phyloP scores from a whole-genome alignment of 2,888 invertebrate genomes.

The Neoitamus cyanurus region DNA sequence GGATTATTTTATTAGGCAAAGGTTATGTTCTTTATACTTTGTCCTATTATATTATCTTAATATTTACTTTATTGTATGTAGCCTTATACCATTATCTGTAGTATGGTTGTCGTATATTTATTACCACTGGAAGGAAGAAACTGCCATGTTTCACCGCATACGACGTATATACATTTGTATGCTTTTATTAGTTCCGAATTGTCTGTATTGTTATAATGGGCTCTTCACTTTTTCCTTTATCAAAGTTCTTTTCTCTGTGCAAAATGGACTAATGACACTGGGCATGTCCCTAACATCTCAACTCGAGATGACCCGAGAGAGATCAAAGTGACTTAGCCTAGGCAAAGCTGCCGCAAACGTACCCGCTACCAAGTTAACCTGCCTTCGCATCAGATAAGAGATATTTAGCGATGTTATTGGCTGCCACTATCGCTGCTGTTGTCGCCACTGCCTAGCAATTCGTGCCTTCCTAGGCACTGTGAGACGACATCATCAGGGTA shows the following conservation, averaged over 20 bases:
- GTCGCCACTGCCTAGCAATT: conserved; percentile 37
- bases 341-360: not conserved
- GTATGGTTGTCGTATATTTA: too few species aligned
- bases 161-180: too few species aligned
- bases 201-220: too few species aligned
- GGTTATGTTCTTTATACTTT: too few species aligned
- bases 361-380: conserved; percentile 33
- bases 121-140: too few species aligned
- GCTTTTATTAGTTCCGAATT: too few species aligned
- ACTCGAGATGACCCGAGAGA: conserved; percentile 17
- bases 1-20: too few species aligned
- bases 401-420: conserved; percentile 39
- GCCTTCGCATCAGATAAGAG: conserved; percentile 29
- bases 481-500: conserved; percentile 55
- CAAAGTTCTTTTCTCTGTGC: not conserved
- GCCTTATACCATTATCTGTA: too few species aligned
- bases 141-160: too few species aligned
- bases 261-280: not conserved
- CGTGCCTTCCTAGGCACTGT: conserved; percentile 41
- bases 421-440: conserved; percentile 40
- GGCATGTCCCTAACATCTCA: conserved; percentile 24
- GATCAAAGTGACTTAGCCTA: not conserved
- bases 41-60: too few species aligned
- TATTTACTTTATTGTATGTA: too few species aligned
- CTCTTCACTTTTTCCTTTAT: not conserved